phyloP scores from a whole-genome alignment of 1,140 invertebrate species.

The Lordiphosa clarofinis region DNA sequence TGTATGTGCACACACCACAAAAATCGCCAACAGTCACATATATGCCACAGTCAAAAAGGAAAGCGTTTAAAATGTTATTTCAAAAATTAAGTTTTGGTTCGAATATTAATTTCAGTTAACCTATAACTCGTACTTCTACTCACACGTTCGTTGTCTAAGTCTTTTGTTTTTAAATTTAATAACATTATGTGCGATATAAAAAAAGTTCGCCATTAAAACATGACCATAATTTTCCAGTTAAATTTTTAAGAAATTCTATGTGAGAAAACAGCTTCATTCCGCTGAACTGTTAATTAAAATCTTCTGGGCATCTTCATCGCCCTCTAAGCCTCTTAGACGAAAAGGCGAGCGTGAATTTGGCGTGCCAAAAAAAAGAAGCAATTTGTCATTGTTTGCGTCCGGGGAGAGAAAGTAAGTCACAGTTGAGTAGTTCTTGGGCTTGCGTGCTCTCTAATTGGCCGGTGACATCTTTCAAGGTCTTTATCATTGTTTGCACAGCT shows the following conservation, averaged over 20 bases:
- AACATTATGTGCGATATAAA: conserved; percentile 7
- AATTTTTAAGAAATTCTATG: too few relatives aligned
- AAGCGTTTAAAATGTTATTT: too few relatives aligned
- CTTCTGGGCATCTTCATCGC: conserved; percentile 24
- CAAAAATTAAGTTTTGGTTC: too few relatives aligned
- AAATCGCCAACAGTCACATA: too few relatives aligned
- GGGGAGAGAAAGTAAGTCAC: conserved; percentile 60
- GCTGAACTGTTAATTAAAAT: conserved; percentile 72
- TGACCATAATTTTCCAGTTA: too few relatives aligned
- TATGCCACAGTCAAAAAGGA: too few relatives aligned
- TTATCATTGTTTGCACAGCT: conserved; percentile 50
- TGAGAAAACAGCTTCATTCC: conserved; percentile 61
- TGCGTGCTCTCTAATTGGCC: conserved; percentile 55
- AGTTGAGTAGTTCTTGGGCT: conserved; percentile 36
- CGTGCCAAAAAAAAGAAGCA: conserved; percentile 15
- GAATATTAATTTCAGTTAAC: too few relatives aligned
- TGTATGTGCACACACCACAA: too few relatives aligned
- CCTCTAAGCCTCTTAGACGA: conserved; percentile 58
- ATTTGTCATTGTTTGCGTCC: conserved; percentile 52
- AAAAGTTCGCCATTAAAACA: background rate
- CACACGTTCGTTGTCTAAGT: conserved; percentile 63
- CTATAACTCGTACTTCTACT: too few relatives aligned
- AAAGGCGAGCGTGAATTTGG: conserved; percentile 45
- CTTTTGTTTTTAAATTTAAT: conserved; percentile 41
- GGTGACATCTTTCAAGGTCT: conserved; percentile 62